phyloP scores from a whole-genome alignment of 2,888 invertebrate species.

The Drosophila histrio region DNA sequence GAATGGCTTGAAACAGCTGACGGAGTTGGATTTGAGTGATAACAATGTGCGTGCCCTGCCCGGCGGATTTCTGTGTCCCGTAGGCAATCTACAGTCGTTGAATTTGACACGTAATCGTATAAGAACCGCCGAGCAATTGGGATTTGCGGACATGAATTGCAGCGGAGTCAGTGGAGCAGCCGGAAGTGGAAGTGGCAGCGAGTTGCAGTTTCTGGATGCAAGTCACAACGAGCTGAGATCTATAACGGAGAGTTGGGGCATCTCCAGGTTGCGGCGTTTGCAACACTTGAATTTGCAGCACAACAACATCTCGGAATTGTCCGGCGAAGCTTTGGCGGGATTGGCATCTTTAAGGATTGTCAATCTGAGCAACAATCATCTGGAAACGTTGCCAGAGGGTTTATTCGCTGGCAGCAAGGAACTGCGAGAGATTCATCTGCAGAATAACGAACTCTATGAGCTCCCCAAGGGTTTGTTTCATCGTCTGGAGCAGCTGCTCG shows the following conservation, averaged over 20 bases:
- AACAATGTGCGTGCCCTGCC: constrained; percentile 93
- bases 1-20: constrained; percentile 91
- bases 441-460: constrained; percentile 93
- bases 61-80: constrained; percentile 90
- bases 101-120: constrained; percentile 94
- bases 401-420: constrained; percentile 93
- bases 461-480: constrained; percentile 93
- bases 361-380: constrained; percentile 93
- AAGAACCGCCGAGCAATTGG: constrained; percentile 90
- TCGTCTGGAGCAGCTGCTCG: constrained; percentile 92
- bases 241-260: constrained; percentile 90
- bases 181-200: constrained; percentile 88
- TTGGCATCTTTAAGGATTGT: constrained; percentile 91
- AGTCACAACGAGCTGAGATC: constrained; percentile 91
- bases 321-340: constrained; percentile 91
- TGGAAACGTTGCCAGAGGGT: constrained; percentile 92
- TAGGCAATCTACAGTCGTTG: constrained; percentile 91
- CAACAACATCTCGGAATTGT: constrained; percentile 93
- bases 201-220: constrained; percentile 91
- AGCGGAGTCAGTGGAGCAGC: constrained; percentile 86
- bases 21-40: constrained; percentile 91
- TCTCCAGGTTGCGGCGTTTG: constrained; percentile 90
- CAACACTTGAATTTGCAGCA: constrained; percentile 92
- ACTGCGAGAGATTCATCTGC: constrained; percentile 92
- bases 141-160: constrained; percentile 87